Conservation (phyloP, 2,113 vertebrate species). For the Macrotis lagotis region DNA sequence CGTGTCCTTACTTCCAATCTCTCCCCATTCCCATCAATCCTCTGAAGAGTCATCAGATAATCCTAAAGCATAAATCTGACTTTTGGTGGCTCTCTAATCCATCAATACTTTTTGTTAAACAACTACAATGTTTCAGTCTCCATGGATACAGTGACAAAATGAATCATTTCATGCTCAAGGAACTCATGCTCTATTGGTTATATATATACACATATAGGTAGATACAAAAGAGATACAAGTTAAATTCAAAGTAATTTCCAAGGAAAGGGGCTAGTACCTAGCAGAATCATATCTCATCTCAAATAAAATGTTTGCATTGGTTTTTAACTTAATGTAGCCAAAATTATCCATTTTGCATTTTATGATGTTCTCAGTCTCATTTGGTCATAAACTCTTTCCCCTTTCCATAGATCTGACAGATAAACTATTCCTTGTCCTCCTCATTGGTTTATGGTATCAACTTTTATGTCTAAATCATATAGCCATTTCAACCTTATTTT, state of each 20-base stretch:
- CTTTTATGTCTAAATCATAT: no score
- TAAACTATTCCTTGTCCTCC: no score
- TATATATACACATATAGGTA: neutral
- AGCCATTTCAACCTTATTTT: no score
- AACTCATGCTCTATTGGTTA: neutral
- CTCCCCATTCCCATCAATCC: neutral
- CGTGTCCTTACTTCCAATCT: neutral
- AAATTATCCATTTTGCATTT: no score
- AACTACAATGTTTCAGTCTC: neutral
- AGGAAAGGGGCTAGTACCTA: neutral
- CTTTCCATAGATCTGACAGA: no score
- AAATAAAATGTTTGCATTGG: no score
- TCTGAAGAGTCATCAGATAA: neutral
- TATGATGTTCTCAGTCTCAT: no score
- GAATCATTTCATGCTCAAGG: neutral
- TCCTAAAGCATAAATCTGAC: no score
- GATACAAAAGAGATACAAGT: neutral
- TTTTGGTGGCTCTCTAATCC: neutral
- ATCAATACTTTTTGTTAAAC: neutral
- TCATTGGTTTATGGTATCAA: no score
- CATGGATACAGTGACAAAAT: neutral
- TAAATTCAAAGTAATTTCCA: neutral
- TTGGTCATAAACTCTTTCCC: no score
- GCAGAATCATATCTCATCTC: no score
- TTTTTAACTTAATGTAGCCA: no score